Base-by-base conservation (phyloP, 2,113 vertebrate species). In the Eclectus roratus region DNA sequence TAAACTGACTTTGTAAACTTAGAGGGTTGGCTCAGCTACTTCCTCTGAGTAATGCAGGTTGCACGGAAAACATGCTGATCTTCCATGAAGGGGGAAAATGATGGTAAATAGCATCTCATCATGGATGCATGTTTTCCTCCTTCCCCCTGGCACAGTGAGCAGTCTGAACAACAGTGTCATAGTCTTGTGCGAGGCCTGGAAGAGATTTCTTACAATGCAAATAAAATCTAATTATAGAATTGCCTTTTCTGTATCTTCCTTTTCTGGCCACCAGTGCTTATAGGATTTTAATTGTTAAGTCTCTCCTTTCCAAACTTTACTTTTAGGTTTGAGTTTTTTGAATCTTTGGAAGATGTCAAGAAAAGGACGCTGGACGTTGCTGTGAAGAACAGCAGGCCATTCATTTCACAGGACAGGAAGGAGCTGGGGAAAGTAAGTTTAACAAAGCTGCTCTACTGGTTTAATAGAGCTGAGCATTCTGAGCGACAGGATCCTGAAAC, bases 241-340 rank as follows among this genome's bases (percentile, higher is more conserved):
- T 82, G 37, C 41, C 49, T 82, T 91, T 76, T 69, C 6, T 27
- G 2, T 10, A 2, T 68, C 15, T 39, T 84, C 29, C 33, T 70
- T 80, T 46, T 41, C n/a, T 47, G 23, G 47, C 46, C 23, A 16
- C 65, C 21, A 50, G 43, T 25, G 27, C 53, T 29, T 29, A 43
- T 1, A 35, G 41, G n/a, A 15, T 55, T 83, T 81, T 66, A 23
- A 8, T 6, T 61, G 85, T 71, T 29, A n/a, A 35, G 19, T 47
- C 5, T 79, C 43, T 84, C 60, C 37, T 95, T 72, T 85, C 29
- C 33, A 79, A 96, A 84, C 21, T 84, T 64, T 41, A 18, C 60
- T 74, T 95, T 63, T 91, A 99, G 99, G 96, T 99, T 99, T 85
- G 99, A 99, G 95, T 99, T 99, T 96, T 98, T 98, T 31, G 98